These are phyloP conservation scores for Habropoda laboriosa DNA, from an alignment of 1,140 invertebrate species.

Conservation along the genomic window DNA sequence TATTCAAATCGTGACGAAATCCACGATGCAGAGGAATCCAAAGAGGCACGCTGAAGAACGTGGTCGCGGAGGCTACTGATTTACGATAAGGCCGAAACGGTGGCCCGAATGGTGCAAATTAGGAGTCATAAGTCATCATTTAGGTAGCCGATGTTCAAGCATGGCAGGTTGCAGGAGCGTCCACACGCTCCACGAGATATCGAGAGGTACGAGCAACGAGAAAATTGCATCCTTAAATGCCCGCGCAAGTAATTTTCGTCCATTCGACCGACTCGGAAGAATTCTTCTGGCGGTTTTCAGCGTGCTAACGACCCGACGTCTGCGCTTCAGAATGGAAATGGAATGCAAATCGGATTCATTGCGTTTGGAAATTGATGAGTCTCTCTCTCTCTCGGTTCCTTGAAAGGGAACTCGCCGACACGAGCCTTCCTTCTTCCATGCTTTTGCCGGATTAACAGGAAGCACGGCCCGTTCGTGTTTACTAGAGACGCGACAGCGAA, in stretches of 20 bases:
- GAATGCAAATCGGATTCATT: constrained; percentile 49
- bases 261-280: constrained; percentile 32
- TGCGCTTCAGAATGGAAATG: constrained; percentile 37
- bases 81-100: constrained; percentile 38
- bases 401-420: not conserved
- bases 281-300: constrained; percentile 23
- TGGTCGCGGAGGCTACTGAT: constrained; percentile 37
- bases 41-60: constrained; percentile 12
- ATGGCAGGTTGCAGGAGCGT: not conserved
- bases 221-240: constrained; percentile 53
- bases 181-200: too few relatives aligned
- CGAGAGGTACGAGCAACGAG: constrained; percentile 1
- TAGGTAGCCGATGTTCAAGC: constrained; percentile 25
- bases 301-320: constrained; percentile 35
- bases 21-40: not conserved
- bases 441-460: not conserved
- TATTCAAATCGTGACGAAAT: constrained; percentile 47
- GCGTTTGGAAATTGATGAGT: constrained; percentile 41
- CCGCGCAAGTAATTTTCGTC: constrained; percentile 47
- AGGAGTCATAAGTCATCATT: constrained; percentile 56
- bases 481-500: not conserved
- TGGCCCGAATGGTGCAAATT: constrained; percentile 50
- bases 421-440: not conserved
- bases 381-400: constrained; percentile 14
- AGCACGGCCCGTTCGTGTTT: not conserved